Percentiles rank a stretch among this genome's conserved stretches.
Conservation (phyloP, 2,888 invertebrate species). For the Synanthedon vespiformis region DNA sequence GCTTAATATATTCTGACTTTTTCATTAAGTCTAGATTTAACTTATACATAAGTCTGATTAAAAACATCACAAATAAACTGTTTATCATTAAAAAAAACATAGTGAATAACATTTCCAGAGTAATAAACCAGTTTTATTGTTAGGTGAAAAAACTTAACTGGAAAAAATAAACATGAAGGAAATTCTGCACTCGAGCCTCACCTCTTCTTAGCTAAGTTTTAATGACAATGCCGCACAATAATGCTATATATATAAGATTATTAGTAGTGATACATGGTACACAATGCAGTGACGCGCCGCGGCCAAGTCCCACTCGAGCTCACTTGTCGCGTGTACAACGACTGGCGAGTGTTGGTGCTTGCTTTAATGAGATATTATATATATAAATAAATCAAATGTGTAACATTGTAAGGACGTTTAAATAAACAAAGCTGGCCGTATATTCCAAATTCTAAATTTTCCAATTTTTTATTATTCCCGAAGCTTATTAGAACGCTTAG, state of each 20-base stretch:
- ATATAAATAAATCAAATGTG: too few relatives aligned
- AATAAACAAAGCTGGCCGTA: too few relatives aligned
- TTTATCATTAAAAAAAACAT: too few relatives aligned
- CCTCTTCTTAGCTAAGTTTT: not conserved
- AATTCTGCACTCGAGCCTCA: not conserved
- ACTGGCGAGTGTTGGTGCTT: slow-evolving; percentile 27
- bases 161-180: not conserved
- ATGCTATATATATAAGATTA: slow-evolving; percentile 20
- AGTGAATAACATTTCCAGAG: too few relatives aligned
- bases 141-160: not conserved
- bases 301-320: slow-evolving; percentile 35
- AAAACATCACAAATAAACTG: too few relatives aligned
- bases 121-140: not conserved
- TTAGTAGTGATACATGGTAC: slow-evolving; percentile 42
- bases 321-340: slow-evolving; percentile 37
- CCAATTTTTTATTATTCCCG: too few relatives aligned
- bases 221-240: slow-evolving; percentile 14
- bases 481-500: too few relatives aligned
- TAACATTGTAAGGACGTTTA: too few relatives aligned
- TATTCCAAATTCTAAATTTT: too few relatives aligned
- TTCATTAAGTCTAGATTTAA: too few relatives aligned
- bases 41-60: too few relatives aligned
- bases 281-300: slow-evolving; percentile 36
- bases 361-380: not conserved
- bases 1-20: too few relatives aligned